Evolutionary conservation across 2,888 invertebrate species (phyloP), one percentile per base, ranked within the genome.

Genomic region (Diarsia rubi): DNA sequence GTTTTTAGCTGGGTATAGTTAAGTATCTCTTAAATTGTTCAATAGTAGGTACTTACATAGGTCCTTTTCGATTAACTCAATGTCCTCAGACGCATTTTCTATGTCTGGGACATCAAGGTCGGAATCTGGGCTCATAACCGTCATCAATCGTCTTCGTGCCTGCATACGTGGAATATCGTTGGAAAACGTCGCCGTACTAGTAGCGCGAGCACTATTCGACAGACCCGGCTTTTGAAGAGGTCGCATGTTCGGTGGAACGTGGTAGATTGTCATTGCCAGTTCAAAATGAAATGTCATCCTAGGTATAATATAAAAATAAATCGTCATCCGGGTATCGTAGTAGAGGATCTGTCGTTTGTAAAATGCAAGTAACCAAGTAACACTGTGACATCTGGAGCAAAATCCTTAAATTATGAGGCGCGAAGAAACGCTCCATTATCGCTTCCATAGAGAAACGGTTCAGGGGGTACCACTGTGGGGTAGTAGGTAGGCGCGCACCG

Each of bases 211-310:
- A 37, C 44, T 72, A 31, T 5, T 16, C 24, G 65, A 31, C n/a
- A 8, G 31, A 16, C 5, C 8, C 8, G 2, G 1, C n/a, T 1
- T 37, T 6, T 69, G 57, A 44, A 60, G 27, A 31, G 85, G 78
- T 85, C 82, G 95, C 93, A 44, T 97, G 97, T 92, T 97, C 86
- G 98, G 98, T 4, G 98, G 97, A 49, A 99, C 97, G n/a, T 99
- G 97, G 21, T 99, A 95, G 79, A 99, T 98, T 2, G 98, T 98
- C 24, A 99, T 98, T 0, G 99, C 98, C 91, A 99, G 97, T 70
- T 98, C 98, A 89, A 98, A 97, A 88, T 99, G 99, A 93, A 99
- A 99, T 0, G 99, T 98, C 88, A 98, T 92, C 99, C 78, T 79
- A 44, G 65, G 42, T 47, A 52, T 42, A 75, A 37, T 37, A 37